A percentile compares a stretch with the other conserved stretches of the same genome.
These are phyloP conservation scores for Coenonympha glycerion DNA, from an alignment of 2,888 invertebrate species.

Conservation along the genomic window DNA sequence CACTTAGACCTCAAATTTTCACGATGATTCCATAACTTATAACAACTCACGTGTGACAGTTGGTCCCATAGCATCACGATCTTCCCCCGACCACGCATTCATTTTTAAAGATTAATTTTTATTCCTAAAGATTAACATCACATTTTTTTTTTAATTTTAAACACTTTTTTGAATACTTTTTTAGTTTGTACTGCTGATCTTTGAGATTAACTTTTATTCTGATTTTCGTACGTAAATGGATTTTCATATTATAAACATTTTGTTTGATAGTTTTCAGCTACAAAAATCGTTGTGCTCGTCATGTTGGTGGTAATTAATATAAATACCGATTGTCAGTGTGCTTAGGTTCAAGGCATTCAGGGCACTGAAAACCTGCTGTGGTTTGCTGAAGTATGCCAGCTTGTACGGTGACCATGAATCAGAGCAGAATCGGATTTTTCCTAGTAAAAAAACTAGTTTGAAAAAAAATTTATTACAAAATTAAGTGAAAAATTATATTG, in stretches of 20 bases:
- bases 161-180: neutral
- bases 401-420: slow-evolving; percentile 37
- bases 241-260: no score
- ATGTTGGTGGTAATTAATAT: neutral
- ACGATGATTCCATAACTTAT: neutral
- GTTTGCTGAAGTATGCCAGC: slow-evolving; percentile 44
- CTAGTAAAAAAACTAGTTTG: no score
- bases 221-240: no score
- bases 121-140: neutral
- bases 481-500: no score
- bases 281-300: neutral
- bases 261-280: no score
- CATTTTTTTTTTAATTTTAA: neutral
- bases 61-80: slow-evolving; percentile 59
- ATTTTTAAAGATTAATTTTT: slow-evolving; percentile 32
- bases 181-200: no score
- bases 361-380: slow-evolving; percentile 54
- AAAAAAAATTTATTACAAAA: no score
- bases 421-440: neutral
- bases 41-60: slow-evolving; percentile 55
- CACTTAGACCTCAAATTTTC: neutral
- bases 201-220: no score
- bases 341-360: slow-evolving; percentile 44
- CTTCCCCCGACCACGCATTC: slow-evolving; percentile 59
- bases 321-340: slow-evolving; percentile 29